Base-by-base conservation (phyloP, 2,113 vertebrate genomes). In the Serinus canaria region DNA sequence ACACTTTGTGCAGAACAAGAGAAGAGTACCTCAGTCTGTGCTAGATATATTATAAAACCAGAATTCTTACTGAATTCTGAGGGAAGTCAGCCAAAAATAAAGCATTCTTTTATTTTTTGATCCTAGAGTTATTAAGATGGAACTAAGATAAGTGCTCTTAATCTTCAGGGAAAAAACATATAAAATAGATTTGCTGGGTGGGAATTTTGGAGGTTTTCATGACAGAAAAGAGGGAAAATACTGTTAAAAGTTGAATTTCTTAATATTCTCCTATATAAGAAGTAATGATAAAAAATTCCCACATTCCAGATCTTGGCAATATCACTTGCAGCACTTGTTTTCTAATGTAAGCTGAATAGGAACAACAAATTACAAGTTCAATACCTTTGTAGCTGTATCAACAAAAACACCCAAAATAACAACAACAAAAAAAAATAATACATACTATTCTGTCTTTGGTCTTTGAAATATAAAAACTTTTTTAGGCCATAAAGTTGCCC, bases 391-490 rank as follows among this genome's bases (percentile, higher is more conserved):
- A 58, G 4, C 15, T 69, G 1, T n/a, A 52, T 9, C 16, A 41
- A 30, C 3, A 56, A 49, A 77, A 58, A 17, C 25, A 24, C 4
- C 9, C 7, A 44, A 37, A 37, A 22, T 15, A 53, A 35, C 4
- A 55, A n/a, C n/a, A n/a, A n/a, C n/a, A 47, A 53, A 31, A 21
- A 6, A 0, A 7, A 46, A 44, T 67, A 7, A 31, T 39, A 28
- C 7, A 44, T 7, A 37, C 15, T 75, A 59, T 23, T 59, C 24
- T 17, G 1, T 47, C 43, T 64, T 67, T 47, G 6, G 13, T 62
- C 23, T 79, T 75, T 49, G 17, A 70, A 63, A 76, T 10, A 15
- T 25, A 73, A 92, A 73, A 66, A 10, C 6, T 76, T 44, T 64
- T 5, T 43, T 76, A 37, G 22, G 13, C 92, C 46, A 89, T 83